Evolutionary conservation across 2,797 vertebrate genomes (phyloP).

Genomic region (Saxicola maurus): DNA sequence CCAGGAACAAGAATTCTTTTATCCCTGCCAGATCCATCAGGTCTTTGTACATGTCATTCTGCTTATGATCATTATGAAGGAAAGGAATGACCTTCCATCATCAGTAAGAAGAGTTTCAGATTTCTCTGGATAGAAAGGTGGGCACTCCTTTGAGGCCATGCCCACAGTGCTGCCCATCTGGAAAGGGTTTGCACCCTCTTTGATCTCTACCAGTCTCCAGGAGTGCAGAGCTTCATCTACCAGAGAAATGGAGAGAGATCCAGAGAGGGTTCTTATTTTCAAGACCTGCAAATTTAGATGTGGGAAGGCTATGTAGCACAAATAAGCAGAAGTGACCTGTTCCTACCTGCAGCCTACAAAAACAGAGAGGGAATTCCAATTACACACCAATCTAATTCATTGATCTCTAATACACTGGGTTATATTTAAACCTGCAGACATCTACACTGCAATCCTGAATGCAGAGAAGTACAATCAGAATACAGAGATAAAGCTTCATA

Average conservation of each 20-base stretch:
- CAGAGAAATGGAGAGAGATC: fast-evolving
- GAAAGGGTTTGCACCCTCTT: background rate
- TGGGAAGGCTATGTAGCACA: background rate
- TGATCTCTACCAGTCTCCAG: fast-evolving
- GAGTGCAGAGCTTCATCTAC: background rate
- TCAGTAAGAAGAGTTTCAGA: background rate
- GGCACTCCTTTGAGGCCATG: background rate
- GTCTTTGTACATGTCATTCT: background rate
- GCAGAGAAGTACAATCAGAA: background rate
- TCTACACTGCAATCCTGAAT: background rate
- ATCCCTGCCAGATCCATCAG: background rate
- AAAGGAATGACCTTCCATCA: background rate
- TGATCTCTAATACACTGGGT: background rate
- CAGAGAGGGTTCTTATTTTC: background rate
- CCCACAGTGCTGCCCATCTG: background rate
- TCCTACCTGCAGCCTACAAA: background rate
- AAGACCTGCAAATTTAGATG: background rate
- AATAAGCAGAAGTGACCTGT: background rate
- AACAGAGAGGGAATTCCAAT: background rate
- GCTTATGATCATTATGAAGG: background rate
- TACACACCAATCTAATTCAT: background rate
- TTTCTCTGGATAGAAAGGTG: background rate
- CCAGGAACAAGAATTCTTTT: background rate
- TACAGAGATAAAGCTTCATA: background rate
- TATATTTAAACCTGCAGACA: background rate